Percentiles rank a stretch among this genome's conserved stretches.
These are phyloP conservation scores for Ceyx margarethae DNA, from an alignment of 2,113 vertebrate species.

Conservation along the genomic window DNA sequence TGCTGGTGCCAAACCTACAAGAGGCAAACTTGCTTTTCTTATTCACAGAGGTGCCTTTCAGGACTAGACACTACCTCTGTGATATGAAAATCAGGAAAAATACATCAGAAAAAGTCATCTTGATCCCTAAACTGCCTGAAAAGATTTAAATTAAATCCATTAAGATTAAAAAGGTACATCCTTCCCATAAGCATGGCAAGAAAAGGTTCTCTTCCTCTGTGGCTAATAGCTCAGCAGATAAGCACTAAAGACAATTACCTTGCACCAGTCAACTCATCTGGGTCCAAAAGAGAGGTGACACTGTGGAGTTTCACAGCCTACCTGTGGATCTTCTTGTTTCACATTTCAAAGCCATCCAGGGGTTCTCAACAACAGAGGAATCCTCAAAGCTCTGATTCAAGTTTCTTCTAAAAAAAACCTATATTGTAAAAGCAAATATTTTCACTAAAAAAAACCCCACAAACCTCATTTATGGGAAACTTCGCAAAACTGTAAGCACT, in stretches of 20 bases:
- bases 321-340: background rate
- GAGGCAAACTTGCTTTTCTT: background rate
- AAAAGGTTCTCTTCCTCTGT: background rate
- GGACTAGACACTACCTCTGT: background rate
- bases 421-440: background rate
- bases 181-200: background rate
- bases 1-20: background rate
- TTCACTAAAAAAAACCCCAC: background rate
- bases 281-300: background rate
- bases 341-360: background rate
- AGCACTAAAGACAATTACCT: background rate
- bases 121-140: background rate
- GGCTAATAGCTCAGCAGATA: background rate
- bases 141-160: background rate
- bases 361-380: background rate
- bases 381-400: background rate
- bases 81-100: background rate
- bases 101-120: background rate
- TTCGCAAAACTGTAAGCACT: background rate
- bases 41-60: background rate
- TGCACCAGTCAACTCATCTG: background rate
- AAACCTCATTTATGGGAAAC: background rate
- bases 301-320: background rate
- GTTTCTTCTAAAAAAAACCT: background rate
- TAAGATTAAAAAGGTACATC: background rate